Evolutionary conservation across 37 sponge, comb jelly and placozoan species (phyloP), one percentile per base, ranked within the genome.

Genomic region (Diacarnus erythraeanus): DNA sequence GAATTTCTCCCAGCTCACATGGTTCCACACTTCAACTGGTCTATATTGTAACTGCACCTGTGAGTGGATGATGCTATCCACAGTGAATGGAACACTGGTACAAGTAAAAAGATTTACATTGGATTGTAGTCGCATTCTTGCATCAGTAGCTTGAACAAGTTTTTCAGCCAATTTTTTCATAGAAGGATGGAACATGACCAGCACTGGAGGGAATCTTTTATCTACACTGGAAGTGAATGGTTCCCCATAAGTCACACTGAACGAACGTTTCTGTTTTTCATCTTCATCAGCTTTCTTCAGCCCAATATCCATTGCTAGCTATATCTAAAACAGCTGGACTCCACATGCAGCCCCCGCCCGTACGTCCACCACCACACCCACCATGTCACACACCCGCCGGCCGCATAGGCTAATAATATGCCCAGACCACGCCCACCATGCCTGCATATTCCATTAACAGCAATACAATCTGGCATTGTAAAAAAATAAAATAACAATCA

Each of bases 1-100:
- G 76, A 96, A 96, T 31, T 29, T 33, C 25, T 81, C 56, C 97
- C 97, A 96, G 29, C 57, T 33, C 4, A 96, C 84, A 56, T 44
- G 22, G 37, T 77, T 56, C 27, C 78, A 79, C 71, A 95, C 54
- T 64, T 85, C 84, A 3, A 95, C 88, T 8, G 41, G 31, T 26
- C 90, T 71, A 47, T 74, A 73, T 54, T 82, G 27, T 3, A 59
- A 59, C 0, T 18, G 21, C 39, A 33, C 21, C 33, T 37, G 25
- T 23, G 63, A 57, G 20, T 9, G 23, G 1, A 47, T 66, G 5
- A 2, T 33, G 10, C 12, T 47, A 47, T 47, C 6, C 6, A 47
- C 51, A 47, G 12, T 15, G 10, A 63, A 30, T 20, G 6, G 8
- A 63, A 30, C 64, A 63, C 8, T 23, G 6, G 20, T 23, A 63